Evolutionary conservation across 2,888 invertebrate species (phyloP).

Genomic region (Watsonalla cultraria): DNA sequence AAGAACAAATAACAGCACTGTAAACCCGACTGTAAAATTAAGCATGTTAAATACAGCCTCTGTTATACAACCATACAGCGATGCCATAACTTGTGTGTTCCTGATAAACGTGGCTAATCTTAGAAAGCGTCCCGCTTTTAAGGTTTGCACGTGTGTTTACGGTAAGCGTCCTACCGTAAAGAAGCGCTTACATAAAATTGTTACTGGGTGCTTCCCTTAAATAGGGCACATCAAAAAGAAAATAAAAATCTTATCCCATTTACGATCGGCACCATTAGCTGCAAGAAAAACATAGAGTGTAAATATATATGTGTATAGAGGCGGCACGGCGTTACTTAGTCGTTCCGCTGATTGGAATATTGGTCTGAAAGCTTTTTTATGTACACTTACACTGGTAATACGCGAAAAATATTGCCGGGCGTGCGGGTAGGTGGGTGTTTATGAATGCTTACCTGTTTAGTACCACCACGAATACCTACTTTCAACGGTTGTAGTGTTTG

Average conservation of each 20-base stretch:
- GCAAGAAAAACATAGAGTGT: slow-evolving; percentile 48
- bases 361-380: slow-evolving; percentile 58
- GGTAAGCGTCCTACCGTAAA: slow-evolving; percentile 31
- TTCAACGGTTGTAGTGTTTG: background rate
- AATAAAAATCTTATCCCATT: slow-evolving; percentile 60
- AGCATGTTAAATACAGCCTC: too few relatives aligned
- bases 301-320: slow-evolving; percentile 31
- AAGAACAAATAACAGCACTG: too few relatives aligned
- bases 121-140: slow-evolving; percentile 27
- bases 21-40: too few relatives aligned
- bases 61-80: too few relatives aligned
- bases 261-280: slow-evolving; percentile 56
- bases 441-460: slow-evolving; percentile 35
- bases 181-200: slow-evolving; percentile 40
- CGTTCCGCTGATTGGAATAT: slow-evolving; percentile 53
- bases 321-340: slow-evolving; percentile 48
- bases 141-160: slow-evolving; percentile 33
- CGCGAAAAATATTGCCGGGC: slow-evolving; percentile 33
- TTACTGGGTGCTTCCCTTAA: slow-evolving; percentile 40
- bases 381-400: slow-evolving; percentile 47
- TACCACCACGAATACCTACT: slow-evolving; percentile 16
- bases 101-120: slow-evolving; percentile 14
- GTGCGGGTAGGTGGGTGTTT: slow-evolving; percentile 23
- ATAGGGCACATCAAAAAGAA: slow-evolving; percentile 55
- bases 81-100: background rate